These are phyloP conservation scores for zebrafish (Danio rerio) DNA, from an alignment of 2,113 vertebrate genomes.

Conservation along the genomic window DNA sequence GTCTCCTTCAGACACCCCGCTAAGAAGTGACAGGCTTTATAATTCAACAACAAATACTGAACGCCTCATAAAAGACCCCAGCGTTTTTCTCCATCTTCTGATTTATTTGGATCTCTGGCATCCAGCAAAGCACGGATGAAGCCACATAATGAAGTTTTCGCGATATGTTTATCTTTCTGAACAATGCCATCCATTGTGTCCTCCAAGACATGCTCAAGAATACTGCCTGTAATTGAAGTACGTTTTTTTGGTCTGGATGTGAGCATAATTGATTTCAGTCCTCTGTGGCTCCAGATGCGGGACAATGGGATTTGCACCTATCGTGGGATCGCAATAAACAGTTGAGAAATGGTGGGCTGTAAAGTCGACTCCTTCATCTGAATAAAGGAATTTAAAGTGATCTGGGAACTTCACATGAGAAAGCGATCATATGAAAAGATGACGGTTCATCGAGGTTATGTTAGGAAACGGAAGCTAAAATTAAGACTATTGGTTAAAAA, in stretches of 20 bases:
- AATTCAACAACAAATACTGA: conserved; percentile 48
- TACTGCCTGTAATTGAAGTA: conserved; percentile 41
- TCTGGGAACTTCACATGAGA: not conserved
- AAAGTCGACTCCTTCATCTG: conserved; percentile 22
- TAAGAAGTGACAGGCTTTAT: conserved; percentile 41
- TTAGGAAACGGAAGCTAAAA: no score
- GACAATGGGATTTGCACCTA: conserved; percentile 38
- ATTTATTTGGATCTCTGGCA: conserved; percentile 43
- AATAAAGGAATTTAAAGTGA: not conserved
- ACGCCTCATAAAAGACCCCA: conserved; percentile 24
- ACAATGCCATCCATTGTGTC: conserved; percentile 40
- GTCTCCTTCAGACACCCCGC: conserved; percentile 9
- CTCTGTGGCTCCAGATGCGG: conserved; percentile 49
- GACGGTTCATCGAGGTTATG: not conserved
- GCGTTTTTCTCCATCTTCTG: conserved; percentile 28
- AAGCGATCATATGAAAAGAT: not conserved
- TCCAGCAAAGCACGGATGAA: conserved; percentile 44
- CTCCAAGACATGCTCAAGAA: conserved; percentile 36
- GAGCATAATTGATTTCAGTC: conserved; percentile 33
- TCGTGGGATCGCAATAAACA: not conserved
- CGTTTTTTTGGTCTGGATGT: conserved; percentile 10
- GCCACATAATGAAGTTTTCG: conserved; percentile 50
- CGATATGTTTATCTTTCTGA: conserved; percentile 51
- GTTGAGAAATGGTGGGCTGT: not conserved
- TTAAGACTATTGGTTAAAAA: no score